Conservation (phyloP, 1,140 invertebrate species). For the Rhyacophila brunnea region DNA sequence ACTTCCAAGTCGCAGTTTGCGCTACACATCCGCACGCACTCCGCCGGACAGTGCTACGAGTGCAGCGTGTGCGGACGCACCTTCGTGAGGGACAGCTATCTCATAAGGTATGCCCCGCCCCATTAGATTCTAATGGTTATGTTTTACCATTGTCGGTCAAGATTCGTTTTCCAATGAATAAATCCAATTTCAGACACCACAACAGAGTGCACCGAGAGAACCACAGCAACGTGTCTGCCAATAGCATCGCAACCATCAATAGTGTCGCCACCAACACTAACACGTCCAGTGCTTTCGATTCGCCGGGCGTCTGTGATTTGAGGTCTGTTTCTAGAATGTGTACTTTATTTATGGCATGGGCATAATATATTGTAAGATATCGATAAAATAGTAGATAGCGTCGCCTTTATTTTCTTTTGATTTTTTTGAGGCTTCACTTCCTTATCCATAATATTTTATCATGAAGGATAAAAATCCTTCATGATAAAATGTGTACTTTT, state of each 20-base stretch:
- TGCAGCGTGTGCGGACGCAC: slow-evolving; percentile 70
- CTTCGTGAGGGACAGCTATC: slow-evolving; percentile 72
- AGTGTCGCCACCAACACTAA: slow-evolving; percentile 47
- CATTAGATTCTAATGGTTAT: neutral
- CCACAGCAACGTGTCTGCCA: slow-evolving; percentile 52
- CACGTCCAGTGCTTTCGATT: slow-evolving; percentile 47
- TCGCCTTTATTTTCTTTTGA: too few relatives aligned
- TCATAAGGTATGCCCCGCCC: slow-evolving; percentile 66
- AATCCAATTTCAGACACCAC: slow-evolving; percentile 53
- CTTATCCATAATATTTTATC: too few relatives aligned
- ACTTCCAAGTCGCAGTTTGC: slow-evolving; percentile 70
- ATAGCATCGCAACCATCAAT: slow-evolving; percentile 50
- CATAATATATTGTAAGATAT: too few relatives aligned
- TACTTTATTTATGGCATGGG: neutral
- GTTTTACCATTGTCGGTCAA: neutral
- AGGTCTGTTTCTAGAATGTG: slow-evolving; percentile 45
- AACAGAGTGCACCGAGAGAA: slow-evolving; percentile 68
- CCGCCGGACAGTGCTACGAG: slow-evolving; percentile 66
- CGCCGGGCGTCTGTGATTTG: slow-evolving; percentile 52
- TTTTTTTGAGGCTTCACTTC: too few relatives aligned
- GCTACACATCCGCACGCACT: slow-evolving; percentile 71
- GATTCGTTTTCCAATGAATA: neutral
- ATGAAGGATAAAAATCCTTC: too few relatives aligned
- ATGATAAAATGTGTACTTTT: too few relatives aligned
- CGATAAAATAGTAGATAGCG: too few relatives aligned